Conservation (phyloP, 2,797 vertebrate genomes). For the Squalus acanthias region DNA sequence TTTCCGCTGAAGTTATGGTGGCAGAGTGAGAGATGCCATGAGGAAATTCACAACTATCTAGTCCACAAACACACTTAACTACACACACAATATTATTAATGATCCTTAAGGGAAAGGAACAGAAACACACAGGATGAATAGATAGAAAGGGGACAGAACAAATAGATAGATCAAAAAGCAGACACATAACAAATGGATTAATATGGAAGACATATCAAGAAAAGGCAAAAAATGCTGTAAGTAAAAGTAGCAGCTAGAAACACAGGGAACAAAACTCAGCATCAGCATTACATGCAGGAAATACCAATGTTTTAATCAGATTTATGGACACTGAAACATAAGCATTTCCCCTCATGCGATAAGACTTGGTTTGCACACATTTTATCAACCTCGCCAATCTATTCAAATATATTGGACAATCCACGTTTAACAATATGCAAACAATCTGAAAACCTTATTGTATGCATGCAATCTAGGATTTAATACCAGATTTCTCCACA, state of each 20-base stretch:
- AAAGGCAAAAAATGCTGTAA: background rate
- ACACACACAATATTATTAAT: background rate
- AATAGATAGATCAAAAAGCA: background rate
- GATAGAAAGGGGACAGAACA: background rate
- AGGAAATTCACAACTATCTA: background rate
- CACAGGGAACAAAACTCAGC: background rate
- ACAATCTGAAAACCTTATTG: background rate
- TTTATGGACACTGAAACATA: background rate
- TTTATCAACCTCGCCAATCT: background rate
- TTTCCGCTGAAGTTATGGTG: background rate
- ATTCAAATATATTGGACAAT: background rate
- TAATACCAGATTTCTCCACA: background rate
- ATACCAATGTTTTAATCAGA: conserved; percentile 9
- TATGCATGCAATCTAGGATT: background rate
- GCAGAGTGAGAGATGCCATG: background rate
- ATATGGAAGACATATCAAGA: background rate
- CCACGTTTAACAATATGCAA: background rate
- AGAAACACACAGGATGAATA: background rate
- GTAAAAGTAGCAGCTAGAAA: background rate
- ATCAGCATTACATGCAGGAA: background rate
- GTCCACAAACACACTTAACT: background rate
- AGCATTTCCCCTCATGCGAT: background rate
- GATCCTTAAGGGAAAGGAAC: background rate
- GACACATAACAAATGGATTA: background rate
- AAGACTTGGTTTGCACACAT: background rate